Conservation (phyloP, 2,797 vertebrate species). For the Rhyacichthys aspro region DNA sequence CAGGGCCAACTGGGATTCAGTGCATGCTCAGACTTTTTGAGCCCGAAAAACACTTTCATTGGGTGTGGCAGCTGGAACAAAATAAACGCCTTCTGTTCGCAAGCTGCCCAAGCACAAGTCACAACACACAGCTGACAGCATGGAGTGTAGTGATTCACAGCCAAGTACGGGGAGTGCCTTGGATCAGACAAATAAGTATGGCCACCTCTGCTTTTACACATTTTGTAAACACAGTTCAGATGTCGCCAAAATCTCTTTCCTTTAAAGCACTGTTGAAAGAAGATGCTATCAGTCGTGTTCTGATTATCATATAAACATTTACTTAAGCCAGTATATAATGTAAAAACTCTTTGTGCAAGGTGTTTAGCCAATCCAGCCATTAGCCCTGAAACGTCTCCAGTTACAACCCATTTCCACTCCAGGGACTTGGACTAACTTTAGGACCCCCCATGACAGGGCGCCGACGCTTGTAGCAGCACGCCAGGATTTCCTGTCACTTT, state of each 20-base stretch:
- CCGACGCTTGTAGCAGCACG: constrained; percentile 70
- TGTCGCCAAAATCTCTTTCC: constrained; percentile 13
- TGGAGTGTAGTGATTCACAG: constrained; percentile 63
- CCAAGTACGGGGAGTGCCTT: constrained; percentile 74
- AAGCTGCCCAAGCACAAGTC: constrained; percentile 76
- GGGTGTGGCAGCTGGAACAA: constrained; percentile 82
- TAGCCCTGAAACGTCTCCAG: constrained; percentile 56
- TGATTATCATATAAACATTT: constrained; percentile 72
- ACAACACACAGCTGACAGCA: constrained; percentile 80
- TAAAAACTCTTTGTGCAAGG: constrained; percentile 58
- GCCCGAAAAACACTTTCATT: constrained; percentile 78
- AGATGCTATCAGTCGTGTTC: constrained; percentile 20
- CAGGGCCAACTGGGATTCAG: constrained; percentile 42
- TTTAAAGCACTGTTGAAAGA: constrained; percentile 26
- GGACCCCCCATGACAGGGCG: constrained; percentile 61
- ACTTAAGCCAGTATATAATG: constrained; percentile 48
- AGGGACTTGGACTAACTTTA: constrained; percentile 56
- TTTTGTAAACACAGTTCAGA: constrained; percentile 29
- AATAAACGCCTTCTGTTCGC: constrained; percentile 81
- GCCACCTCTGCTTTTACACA: constrained; percentile 25
- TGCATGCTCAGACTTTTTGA: constrained; percentile 36
- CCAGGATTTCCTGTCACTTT: constrained; percentile 63
- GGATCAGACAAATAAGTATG: constrained; percentile 51
- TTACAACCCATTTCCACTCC: constrained; percentile 67
- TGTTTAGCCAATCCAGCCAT: constrained; percentile 52